phyloP scores from a whole-genome alignment of 2,113 vertebrate genomes.

The Cavia aperea region DNA sequence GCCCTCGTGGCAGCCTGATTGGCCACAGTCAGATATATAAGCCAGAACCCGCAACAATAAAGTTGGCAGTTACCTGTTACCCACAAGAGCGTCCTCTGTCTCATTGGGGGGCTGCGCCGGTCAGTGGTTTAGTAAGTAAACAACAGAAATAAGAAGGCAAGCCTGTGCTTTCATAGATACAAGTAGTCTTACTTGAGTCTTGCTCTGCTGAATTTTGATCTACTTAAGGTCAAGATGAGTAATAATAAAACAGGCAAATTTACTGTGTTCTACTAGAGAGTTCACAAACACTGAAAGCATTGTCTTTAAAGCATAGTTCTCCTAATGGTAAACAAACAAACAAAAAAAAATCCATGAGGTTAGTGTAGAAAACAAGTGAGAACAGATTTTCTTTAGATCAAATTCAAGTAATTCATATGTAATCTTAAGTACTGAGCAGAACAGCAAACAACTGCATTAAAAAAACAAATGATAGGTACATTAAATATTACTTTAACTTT shows the following conservation, averaged over 20 bases:
- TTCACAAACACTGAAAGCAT: not conserved
- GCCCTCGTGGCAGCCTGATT: too few species aligned
- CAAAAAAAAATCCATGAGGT: not conserved
- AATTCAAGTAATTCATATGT: not conserved
- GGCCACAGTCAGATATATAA: too few species aligned
- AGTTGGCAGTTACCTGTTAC: too few species aligned
- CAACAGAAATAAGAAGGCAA: slow-evolving; percentile 27
- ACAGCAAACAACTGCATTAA: not conserved
- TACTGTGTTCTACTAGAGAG: not conserved
- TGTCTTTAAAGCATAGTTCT: not conserved
- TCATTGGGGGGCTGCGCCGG: too few species aligned
- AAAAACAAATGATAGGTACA: not conserved
- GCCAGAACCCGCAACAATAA: too few species aligned
- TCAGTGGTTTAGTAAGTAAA: slow-evolving; percentile 5
- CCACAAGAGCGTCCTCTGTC: too few species aligned
- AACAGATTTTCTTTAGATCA: not conserved
- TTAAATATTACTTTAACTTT: slow-evolving; percentile 19
- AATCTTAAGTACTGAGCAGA: not conserved
- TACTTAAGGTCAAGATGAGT: not conserved
- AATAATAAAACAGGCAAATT: slow-evolving; percentile 18
- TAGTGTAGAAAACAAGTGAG: not conserved
- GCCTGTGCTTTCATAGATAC: not conserved
- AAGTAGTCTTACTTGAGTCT: not conserved
- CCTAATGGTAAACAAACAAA: not conserved
- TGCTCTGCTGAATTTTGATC: slow-evolving; percentile 7